Percentiles rank a stretch among this genome's conserved stretches.
These are phyloP conservation scores for Monopis laevigella DNA, from an alignment of 2,888 invertebrate genomes.

Conservation along the genomic window DNA sequence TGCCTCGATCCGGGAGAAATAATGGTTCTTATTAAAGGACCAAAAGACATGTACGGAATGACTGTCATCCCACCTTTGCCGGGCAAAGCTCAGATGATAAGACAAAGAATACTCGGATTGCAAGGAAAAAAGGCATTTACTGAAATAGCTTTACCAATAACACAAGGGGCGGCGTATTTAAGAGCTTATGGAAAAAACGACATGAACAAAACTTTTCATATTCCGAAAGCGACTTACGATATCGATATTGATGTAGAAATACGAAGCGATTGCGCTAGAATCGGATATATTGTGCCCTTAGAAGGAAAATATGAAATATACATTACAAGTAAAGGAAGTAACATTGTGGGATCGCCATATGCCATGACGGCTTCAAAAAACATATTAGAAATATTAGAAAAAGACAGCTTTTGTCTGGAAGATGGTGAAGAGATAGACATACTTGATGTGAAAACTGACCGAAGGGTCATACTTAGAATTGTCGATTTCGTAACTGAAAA, in stretches of 20 bases:
- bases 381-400: conserved; percentile 40
- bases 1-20: conserved; percentile 55
- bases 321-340: conserved; percentile 63
- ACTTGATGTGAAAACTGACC: conserved; percentile 47
- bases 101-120: conserved; percentile 51
- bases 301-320: conserved; percentile 68
- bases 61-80: conserved; percentile 48
- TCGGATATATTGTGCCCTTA: conserved; percentile 56
- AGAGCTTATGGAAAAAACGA: conserved; percentile 53
- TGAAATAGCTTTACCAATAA: conserved; percentile 48
- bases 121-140: conserved; percentile 41
- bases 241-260: conserved; percentile 59
- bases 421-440: conserved; percentile 60
- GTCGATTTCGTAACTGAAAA: conserved; percentile 67
- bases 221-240: conserved; percentile 56
- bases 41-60: conserved; percentile 54
- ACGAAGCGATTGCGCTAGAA: conserved; percentile 55
- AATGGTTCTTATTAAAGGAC: conserved; percentile 55
- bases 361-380: conserved; percentile 50
- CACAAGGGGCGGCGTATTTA: conserved; percentile 52
- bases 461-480: conserved; percentile 58
- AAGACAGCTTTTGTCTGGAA: conserved; percentile 46
- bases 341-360: conserved; percentile 70
- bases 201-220: conserved; percentile 54
- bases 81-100: conserved; percentile 54